Base-by-base conservation (phyloP, 2,113 vertebrate species). In the Lepidothrix coronata region DNA sequence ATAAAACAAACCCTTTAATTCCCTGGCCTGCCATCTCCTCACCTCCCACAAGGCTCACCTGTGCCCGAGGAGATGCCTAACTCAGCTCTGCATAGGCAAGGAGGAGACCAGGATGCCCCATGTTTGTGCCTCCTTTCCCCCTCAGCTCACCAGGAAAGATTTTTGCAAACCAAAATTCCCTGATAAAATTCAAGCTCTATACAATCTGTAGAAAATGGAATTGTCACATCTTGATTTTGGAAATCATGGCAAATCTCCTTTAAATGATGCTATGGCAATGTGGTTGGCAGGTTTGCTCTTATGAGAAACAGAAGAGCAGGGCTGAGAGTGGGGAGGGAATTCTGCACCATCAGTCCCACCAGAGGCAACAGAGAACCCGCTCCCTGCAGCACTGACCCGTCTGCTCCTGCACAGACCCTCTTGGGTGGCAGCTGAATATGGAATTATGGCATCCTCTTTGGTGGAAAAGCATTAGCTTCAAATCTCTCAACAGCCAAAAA, bases 401-500 rank as follows among this genome's bases (percentile, higher is more conserved):
- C 23, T 27, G 41, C 61, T 51, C 28, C 39, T 15, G 52, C 33
- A 19, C 51, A 30, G 43, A 13, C 31, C 24, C 59, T 62, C 27
- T 30, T 12, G 46, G 0, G 72, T 27, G 37, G 8, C 14, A 8
- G 1, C 0, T 6, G 75, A 59, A 24, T 6, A 23, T 1, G 9
- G 37, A n/a, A 70, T 31, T 57, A 11, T 1, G 52, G 19, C 6
- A 39, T 14, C 6, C 7, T 59, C 58, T 52, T 39, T 2, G 18
- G 24, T 14, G 22, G n/a, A 71, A 41, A 81, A 62, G 51, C 6
- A 17, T 27, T 58, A 72, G 17, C 62, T 55, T 82, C 43, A 48
- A 51, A 67, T 15, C 21, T 75, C 57, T 43, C 84, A 52, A 24
- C n/a, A 81, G 46, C 16, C 22, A 74, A 37, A 68, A 37, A 0